These are phyloP conservation scores for Escarpia spicata DNA, from an alignment of 2,888 invertebrate genomes.

Conservation along the genomic window DNA sequence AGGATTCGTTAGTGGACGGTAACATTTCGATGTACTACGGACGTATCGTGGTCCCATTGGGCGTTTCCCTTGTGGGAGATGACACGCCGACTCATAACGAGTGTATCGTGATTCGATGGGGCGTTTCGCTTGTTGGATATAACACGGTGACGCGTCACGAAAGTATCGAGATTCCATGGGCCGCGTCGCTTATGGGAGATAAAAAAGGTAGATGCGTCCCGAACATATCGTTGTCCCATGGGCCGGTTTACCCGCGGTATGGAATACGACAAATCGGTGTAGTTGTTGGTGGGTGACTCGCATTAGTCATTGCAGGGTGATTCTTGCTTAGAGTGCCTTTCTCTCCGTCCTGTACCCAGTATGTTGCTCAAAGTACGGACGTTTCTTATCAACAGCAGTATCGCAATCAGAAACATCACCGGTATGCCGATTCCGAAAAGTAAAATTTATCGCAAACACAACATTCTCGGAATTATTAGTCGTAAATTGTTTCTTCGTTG, in stretches of 20 bases:
- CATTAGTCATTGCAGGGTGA: background rate
- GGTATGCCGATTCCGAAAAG: background rate
- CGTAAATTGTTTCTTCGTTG: background rate
- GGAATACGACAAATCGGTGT: background rate
- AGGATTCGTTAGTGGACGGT: background rate
- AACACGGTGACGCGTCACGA: too few relatives aligned
- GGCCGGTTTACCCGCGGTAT: background rate
- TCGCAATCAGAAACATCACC: background rate
- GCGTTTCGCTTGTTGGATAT: background rate
- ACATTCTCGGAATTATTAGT: background rate
- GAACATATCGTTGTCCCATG: background rate
- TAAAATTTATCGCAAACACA: background rate
- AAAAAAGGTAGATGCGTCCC: background rate
- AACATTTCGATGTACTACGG: background rate
- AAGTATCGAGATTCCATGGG: too few relatives aligned
- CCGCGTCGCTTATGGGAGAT: background rate
- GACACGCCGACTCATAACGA: too few relatives aligned
- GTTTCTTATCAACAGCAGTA: background rate
- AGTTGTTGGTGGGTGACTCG: background rate
- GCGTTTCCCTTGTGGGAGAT: background rate
- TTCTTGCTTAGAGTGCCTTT: background rate
- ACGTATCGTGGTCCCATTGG: background rate
- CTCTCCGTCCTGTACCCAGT: background rate
- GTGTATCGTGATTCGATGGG: background rate
- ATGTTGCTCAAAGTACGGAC: background rate